phyloP scores from a whole-genome alignment of 2,113 vertebrate genomes.

The Lepus timidus region DNA sequence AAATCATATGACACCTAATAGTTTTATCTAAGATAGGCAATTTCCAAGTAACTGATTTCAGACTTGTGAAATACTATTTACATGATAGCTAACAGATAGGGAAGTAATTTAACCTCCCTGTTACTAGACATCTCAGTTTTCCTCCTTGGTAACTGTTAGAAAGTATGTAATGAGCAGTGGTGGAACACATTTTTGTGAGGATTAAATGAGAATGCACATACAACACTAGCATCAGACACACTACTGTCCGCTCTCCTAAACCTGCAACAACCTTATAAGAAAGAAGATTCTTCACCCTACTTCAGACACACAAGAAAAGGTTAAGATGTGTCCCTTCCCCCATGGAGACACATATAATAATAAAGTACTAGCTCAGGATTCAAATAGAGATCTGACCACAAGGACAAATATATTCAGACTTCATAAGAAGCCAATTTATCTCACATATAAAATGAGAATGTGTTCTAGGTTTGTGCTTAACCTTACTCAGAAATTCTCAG shows the following conservation, averaged over 20 bases:
- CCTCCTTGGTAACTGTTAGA: not conserved
- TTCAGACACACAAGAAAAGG: slow-evolving; percentile 24
- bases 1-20: not conserved
- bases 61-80: not conserved
- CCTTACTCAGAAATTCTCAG: slow-evolving; percentile 2
- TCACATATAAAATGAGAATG: not conserved
- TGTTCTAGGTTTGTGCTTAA: slow-evolving; percentile 17
- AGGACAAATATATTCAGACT: not conserved
- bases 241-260: not conserved
- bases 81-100: not conserved
- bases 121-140: slow-evolving; percentile 16
- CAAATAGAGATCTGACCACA: slow-evolving; percentile 40
- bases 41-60: slow-evolving; percentile 1
- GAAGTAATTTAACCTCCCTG: not conserved
- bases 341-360: not conserved
- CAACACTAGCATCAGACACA: slow-evolving; percentile 2
- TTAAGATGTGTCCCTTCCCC: not conserved
- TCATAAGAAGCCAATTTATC: not conserved
- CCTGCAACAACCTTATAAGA: not conserved
- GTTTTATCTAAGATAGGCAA: slow-evolving; percentile 27
- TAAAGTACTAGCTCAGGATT: not conserved
- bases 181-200: not conserved
- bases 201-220: not conserved
- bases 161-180: not conserved
- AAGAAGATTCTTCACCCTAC: not conserved